Percentiles rank a stretch among this genome's conserved stretches.
Evolutionary conservation across 2,888 invertebrate genomes (phyloP).

Genomic region (Drosophila meridiana): DNA sequence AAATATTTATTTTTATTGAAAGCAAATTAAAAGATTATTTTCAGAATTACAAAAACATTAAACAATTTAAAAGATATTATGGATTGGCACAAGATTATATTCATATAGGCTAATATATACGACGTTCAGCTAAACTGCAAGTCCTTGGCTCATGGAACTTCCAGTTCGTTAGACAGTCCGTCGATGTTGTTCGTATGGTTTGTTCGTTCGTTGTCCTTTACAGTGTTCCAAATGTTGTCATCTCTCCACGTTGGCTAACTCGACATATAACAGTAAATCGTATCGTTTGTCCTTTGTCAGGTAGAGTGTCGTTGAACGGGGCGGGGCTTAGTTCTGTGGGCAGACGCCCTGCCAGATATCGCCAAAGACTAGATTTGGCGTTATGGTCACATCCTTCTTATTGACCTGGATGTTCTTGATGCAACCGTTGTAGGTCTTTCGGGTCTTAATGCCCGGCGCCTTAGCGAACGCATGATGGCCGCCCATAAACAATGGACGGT

Average conservation of each 20-base stretch:
- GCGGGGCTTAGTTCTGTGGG: constrained; percentile 89
- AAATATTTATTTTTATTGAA: constrained; percentile 32
- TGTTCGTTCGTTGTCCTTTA: constrained; percentile 70
- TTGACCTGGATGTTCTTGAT: constrained; percentile 90
- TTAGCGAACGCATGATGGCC: constrained; percentile 89
- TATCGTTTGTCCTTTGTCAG: constrained; percentile 32
- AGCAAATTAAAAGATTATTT: constrained; percentile 14
- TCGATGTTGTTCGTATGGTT: constrained; percentile 65
- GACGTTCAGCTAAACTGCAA: constrained; percentile 40
- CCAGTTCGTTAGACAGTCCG: constrained; percentile 1
- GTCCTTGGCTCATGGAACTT: constrained; percentile 8
- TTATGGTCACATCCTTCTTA: constrained; percentile 86
- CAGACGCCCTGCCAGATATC: constrained; percentile 92
- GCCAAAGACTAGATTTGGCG: constrained; percentile 88
- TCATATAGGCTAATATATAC: constrained; percentile 48
- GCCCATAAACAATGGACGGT: constrained; percentile 95
- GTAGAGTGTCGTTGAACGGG: background rate
- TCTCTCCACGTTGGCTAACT: constrained; percentile 8
- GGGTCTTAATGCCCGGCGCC: constrained; percentile 89
- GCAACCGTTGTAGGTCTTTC: constrained; percentile 92
- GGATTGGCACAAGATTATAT: constrained; percentile 62
- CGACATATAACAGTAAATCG: background rate
- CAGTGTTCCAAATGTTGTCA: constrained; percentile 34
- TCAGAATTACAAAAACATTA: constrained; percentile 13
- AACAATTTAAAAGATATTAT: constrained; percentile 18